Base-by-base conservation (phyloP, 2,113 vertebrate genomes). In the Riparia riparia region DNA sequence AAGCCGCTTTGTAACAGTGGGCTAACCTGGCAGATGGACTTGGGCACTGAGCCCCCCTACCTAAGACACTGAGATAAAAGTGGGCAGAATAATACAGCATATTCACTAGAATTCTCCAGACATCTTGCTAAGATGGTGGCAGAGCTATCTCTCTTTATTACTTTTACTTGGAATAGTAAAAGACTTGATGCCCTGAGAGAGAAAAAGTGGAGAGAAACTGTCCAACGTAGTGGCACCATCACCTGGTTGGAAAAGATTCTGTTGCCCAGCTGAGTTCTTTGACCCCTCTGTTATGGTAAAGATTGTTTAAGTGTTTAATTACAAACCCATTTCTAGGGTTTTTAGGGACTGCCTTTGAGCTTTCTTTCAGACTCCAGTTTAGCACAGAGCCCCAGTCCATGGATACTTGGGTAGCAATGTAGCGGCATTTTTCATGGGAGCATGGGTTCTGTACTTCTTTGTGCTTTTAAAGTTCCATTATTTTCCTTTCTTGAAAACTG, bases 1-100 rank as follows among this genome's bases (percentile, higher is more conserved):
- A 69, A 99, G 98, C 88, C 98, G 99, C 64, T 99, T 99, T 76
- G 99, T 99, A 22, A 99, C 99, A 1, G 99, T 99, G 96, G 99
- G 98, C 66, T 97, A 97, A 95, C 79, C 74, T 50, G 51, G 57
- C 49, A 49, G 58, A 77, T 56, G 94, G 72, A 97, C 91, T 92
- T n/a, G 56, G 92, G 60, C 84, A 76, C 66, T 86, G 85, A 87
- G 70, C 70, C 81, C 93, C 68, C 71, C 76, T 77, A 32, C 93
- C 83, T 82, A 78, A 93, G 86, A 95, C 96, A 70, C 82, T 74
- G 86, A 96, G 69, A 85, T 93, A 73, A 61, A 94, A 86, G 45
- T 79, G 88, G 60, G 53, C 97, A 96, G 87, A 97, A 97, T 91
- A 89, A 66, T 60, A 63, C 65, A 96, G 73, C 79, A 82, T 79